Percentiles rank a stretch among this genome's conserved stretches.
phyloP scores from a whole-genome alignment of 2,797 vertebrate species.

The Sebastiscus tertius region DNA sequence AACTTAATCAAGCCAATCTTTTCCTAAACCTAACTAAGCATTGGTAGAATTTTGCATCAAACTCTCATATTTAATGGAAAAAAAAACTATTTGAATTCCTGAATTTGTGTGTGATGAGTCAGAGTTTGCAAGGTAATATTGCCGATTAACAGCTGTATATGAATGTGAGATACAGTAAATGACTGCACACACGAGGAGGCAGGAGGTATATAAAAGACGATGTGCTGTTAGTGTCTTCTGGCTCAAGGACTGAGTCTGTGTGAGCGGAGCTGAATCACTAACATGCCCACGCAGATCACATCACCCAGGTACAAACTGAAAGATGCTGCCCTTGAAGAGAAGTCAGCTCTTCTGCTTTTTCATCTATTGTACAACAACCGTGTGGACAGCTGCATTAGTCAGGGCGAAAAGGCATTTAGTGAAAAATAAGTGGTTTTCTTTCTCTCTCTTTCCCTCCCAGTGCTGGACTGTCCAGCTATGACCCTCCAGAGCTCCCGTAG shows the following conservation, averaged over 20 bases:
- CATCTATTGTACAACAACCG: constrained; percentile 6
- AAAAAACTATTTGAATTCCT: no score
- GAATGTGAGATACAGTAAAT: constrained; percentile 4
- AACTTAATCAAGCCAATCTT: background rate
- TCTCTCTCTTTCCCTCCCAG: constrained; percentile 59
- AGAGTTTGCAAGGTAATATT: background rate
- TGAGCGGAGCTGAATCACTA: constrained; percentile 68
- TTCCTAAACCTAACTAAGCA: background rate
- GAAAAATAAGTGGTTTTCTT: background rate
- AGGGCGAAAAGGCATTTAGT: background rate
- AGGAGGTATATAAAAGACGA: constrained; percentile 30
- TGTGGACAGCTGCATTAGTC: constrained; percentile 4
- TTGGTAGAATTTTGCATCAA: background rate
- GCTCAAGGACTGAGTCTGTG: constrained; percentile 73
- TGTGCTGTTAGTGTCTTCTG: constrained; percentile 63
- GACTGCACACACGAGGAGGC: constrained; percentile 28
- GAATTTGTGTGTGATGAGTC: background rate
- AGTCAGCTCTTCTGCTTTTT: constrained; percentile 39
- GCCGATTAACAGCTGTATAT: constrained; percentile 11
- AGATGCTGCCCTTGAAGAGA: constrained; percentile 58
- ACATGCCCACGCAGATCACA: constrained; percentile 68
- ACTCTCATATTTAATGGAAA: background rate
- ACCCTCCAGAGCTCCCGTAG: constrained; percentile 90
- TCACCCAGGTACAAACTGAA: constrained; percentile 58
- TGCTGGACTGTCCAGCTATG: constrained; percentile 87